Conservation (phyloP, 2,888 invertebrate species). For the Drosophila peninsularis region DNA sequence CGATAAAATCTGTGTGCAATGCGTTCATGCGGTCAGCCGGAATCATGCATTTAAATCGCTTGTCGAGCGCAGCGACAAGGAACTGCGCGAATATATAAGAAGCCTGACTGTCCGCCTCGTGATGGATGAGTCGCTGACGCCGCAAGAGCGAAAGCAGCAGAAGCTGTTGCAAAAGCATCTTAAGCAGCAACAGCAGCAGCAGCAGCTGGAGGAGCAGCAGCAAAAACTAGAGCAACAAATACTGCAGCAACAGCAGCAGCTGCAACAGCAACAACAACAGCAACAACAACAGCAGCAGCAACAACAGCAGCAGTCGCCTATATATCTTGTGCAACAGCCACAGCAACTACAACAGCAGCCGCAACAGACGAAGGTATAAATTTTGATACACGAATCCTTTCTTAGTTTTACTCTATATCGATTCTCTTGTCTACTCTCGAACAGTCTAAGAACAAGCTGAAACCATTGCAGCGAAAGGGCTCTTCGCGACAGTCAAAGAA, state of each 20-base stretch:
- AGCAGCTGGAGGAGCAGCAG: constrained; percentile 56
- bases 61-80: constrained; percentile 87
- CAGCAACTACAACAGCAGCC: constrained; percentile 50
- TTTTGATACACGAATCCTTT: no score
- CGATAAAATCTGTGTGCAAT: constrained; percentile 87
- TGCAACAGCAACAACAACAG: constrained; percentile 43
- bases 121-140: constrained; percentile 74
- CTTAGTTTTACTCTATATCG: neutral
- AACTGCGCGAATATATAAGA: constrained; percentile 86
- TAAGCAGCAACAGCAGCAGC: constrained; percentile 64
- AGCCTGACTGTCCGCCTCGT: constrained; percentile 83
- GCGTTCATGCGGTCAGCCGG: constrained; percentile 88
- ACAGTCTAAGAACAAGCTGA: constrained; percentile 58
- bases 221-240: constrained; percentile 52
- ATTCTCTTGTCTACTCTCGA: neutral
- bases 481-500: constrained; percentile 58
- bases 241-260: constrained; percentile 63
- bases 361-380: constrained; percentile 21
- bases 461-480: constrained; percentile 63
- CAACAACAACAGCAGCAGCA: constrained; percentile 54
- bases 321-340: constrained; percentile 43
- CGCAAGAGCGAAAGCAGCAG: constrained; percentile 60
- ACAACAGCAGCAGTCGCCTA: constrained; percentile 41
- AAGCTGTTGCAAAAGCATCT: constrained; percentile 54
- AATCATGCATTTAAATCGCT: constrained; percentile 88